Base-by-base conservation (phyloP, 2,797 vertebrate species). In the Falco columbarius region DNA sequence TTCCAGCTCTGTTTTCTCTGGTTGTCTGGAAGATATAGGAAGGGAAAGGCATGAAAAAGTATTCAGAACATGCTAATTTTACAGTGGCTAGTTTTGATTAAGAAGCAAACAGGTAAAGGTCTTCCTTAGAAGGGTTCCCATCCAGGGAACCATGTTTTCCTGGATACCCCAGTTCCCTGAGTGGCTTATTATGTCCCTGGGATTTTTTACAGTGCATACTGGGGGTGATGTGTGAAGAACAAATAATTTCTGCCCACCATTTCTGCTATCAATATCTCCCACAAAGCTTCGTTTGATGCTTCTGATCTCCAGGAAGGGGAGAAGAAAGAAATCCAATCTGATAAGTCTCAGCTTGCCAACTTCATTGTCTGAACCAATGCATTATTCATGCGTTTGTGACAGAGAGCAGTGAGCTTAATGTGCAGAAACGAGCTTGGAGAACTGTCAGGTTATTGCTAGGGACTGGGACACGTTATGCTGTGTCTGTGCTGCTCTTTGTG, bases 371-470 rank as follows among this genome's bases (percentile, higher is more conserved):
- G 81, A 94, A 83, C 22, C 73, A 36, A 87, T 92, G 68, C 55
- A 93, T 97, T 95, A 83, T 96, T 94, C 93, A 90, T 67, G 34
- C 22, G 7, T 71, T 83, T 94, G 75, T 86, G 89, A 79, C 62
- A 93, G 72, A 59, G 29, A 87, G 26, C 8, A 7, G 38, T 30
- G 85, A 88, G 61, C 40, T 81, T 81, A 85, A 95, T 27, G 66
- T 30, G 55, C 54, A 95, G 40, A 92, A 95, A 97, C 22, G 23
- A 79, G 77, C 36, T 62, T 66, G 55, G 38, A 81, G 46, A 73
- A 11, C 62, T 20, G 17, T 12, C 1, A 3, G 36, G 42, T 32
- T 72, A 30, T 51, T 91, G 19, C 54, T 52, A 26, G 46, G 52
- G 58, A 52, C 26, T 65, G 66, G 76, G 74, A 58, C 20, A 30